Evolutionary conservation across 2,888 invertebrate genomes (phyloP).

Genomic region (Nyleta sp.): DNA sequence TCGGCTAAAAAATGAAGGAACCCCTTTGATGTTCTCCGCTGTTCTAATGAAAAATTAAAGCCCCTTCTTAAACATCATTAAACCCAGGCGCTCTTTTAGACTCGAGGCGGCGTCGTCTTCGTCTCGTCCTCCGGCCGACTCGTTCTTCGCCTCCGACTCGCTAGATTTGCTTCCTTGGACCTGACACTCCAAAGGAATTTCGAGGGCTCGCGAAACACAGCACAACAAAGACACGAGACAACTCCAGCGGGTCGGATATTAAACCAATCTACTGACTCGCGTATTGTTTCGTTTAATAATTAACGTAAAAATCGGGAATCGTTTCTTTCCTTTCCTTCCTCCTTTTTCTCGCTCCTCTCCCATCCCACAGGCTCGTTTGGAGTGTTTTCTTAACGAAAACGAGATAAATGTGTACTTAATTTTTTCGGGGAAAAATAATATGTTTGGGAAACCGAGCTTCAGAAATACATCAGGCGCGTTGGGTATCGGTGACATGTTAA

Average conservation of each 20-base stretch:
- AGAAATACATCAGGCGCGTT: constrained; percentile 10
- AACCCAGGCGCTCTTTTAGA: constrained; percentile 78
- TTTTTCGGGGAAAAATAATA: constrained; percentile 20
- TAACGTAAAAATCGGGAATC: constrained; percentile 16
- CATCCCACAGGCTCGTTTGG: too few relatives aligned
- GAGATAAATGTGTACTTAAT: too few relatives aligned
- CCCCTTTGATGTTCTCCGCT: constrained; percentile 79
- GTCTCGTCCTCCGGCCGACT: constrained; percentile 24
- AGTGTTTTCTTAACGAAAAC: too few relatives aligned
- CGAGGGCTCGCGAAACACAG: constrained; percentile 22
- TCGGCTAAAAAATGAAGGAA: constrained; percentile 79
- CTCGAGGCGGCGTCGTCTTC: constrained; percentile 66
- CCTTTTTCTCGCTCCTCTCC: not conserved
- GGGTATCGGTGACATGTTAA: constrained; percentile 41
- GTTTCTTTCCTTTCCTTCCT: constrained; percentile 6
- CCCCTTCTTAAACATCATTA: constrained; percentile 82
- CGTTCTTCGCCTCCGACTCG: constrained; percentile 4
- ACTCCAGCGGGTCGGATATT: constrained; percentile 19
- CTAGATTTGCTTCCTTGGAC: constrained; percentile 40
- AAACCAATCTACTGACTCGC: constrained; percentile 23
- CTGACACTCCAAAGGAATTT: constrained; percentile 46
- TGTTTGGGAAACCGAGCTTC: not conserved
- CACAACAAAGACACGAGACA: constrained; percentile 35
- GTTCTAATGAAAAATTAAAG: constrained; percentile 82
- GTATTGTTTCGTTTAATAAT: constrained; percentile 41